phyloP scores from a whole-genome alignment of 2,888 invertebrate species.

The Morinoia aosen region DNA sequence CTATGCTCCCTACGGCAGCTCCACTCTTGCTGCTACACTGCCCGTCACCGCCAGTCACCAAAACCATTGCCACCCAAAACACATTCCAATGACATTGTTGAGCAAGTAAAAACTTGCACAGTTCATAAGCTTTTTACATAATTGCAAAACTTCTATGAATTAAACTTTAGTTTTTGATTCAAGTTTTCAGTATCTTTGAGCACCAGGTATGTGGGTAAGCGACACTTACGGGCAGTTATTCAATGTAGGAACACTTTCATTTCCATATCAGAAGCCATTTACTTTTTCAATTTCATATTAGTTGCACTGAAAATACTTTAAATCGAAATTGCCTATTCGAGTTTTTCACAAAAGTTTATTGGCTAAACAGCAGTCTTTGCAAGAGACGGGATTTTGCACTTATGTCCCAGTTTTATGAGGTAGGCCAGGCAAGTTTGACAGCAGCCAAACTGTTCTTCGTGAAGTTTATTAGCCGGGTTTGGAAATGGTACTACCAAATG shows the following conservation, averaged over 20 bases:
- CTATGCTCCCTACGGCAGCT: slow-evolving; percentile 19
- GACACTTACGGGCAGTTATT: not conserved
- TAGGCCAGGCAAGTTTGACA: not conserved
- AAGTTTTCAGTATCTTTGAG: not conserved
- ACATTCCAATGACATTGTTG: slow-evolving; percentile 35
- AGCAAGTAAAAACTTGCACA: slow-evolving; percentile 45
- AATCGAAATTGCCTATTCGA: not conserved
- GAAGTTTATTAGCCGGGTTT: slow-evolving; percentile 24
- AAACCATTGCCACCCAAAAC: slow-evolving; percentile 35
- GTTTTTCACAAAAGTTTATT: not conserved
- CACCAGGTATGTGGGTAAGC: not conserved
- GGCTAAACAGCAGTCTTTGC: not conserved
- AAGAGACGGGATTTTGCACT: not conserved
- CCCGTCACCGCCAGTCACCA: slow-evolving; percentile 46
- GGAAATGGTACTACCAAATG: slow-evolving; percentile 46
- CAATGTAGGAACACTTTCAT: not conserved
- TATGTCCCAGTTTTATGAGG: not conserved
- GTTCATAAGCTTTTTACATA: not conserved
- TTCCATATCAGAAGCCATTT: not conserved
- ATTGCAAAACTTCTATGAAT: slow-evolving; percentile 12
- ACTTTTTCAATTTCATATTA: not conserved
- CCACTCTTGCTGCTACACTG: slow-evolving; percentile 38
- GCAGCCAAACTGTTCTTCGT: not conserved
- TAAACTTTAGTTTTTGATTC: not conserved
- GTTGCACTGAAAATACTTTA: not conserved